These are phyloP conservation scores for Drosophila longiperda DNA, from an alignment of 2,888 invertebrate species.

Conservation along the genomic window DNA sequence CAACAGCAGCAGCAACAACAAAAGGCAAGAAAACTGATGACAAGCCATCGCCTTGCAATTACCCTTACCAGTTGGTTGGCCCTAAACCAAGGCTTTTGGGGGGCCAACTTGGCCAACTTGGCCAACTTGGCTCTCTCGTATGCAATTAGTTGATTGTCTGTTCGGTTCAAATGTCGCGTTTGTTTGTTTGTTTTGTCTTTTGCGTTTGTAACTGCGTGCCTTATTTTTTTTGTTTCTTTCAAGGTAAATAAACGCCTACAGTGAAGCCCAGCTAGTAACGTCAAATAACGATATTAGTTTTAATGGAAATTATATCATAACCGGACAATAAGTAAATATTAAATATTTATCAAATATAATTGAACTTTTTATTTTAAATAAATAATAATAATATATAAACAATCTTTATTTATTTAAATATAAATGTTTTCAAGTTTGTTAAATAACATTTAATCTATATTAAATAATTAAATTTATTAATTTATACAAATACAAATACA, in stretches of 20 bases:
- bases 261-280: background rate
- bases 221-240: background rate
- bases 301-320: background rate
- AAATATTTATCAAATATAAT: background rate
- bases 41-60: conserved; percentile 79
- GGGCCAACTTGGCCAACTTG: background rate
- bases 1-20: conserved; percentile 9
- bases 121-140: conserved; percentile 28
- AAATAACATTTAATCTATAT: background rate
- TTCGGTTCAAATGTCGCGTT: conserved; percentile 76
- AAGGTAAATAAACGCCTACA: background rate
- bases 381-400: background rate
- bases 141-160: conserved; percentile 78
- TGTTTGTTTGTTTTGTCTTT: conserved; percentile 47
- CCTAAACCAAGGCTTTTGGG: conserved; percentile 1
- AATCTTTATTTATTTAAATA: background rate
- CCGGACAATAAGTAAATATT: too few species aligned
- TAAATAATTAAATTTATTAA: background rate
- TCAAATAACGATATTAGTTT: background rate
- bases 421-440: background rate
- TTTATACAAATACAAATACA: too few species aligned
- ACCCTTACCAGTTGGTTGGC: conserved; percentile 44
- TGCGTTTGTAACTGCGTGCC: conserved; percentile 33
- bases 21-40: conserved; percentile 65
- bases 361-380: background rate